Base-by-base conservation (phyloP, 2,113 vertebrate species). In the Aphelocoma coerulescens region DNA sequence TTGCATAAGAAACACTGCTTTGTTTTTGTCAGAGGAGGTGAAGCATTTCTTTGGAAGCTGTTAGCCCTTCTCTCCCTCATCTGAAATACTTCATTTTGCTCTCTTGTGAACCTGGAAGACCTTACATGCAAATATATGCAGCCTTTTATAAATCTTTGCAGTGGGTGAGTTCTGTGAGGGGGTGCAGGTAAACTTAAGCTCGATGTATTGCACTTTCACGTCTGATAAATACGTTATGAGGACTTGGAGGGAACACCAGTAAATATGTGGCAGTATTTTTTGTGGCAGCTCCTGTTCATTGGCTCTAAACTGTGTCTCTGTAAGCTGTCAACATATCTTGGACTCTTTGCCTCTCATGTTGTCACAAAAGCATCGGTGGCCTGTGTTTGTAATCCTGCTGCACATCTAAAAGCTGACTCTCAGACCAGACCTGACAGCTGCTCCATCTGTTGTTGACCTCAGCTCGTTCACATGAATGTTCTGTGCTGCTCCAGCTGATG, bases 391-490 rank as follows among this genome's bases (percentile, higher is more conserved):
- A 41, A 10, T 74, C 18, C 61, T 84, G 58, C 90, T 81, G 49
- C 24, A 26, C 55, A 43, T 75, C 2, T 19, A 35, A 46, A 61
- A 58, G 68, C 85, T 61, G 92, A 54, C 41, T 73, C 75, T 49
- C 59, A 88, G 91, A 96, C 55, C 72, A 24, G 73, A 65, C 81
- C n/a, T 81, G 95, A 90, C 91, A 86, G 95, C 92, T 52, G 5
- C 62, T 55, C 81, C 68, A n/a, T 87, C 72, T 94, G 92, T 26
- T 89, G 59, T 63, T 93, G 96, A 80, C 92, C 85, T 91, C 89
- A 61, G 90, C 91, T 72, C 2, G 1, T 83, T 86, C 24, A 19
- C 54, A 54, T 17, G 85, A 75, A 4, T 48, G 54, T 63, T 63
- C 46, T 16, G 35, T 35, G 67, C 87, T 88, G 78, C 61, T 77